Base-by-base conservation (phyloP, 1,140 invertebrate genomes). In the Drosophila tristis region DNA sequence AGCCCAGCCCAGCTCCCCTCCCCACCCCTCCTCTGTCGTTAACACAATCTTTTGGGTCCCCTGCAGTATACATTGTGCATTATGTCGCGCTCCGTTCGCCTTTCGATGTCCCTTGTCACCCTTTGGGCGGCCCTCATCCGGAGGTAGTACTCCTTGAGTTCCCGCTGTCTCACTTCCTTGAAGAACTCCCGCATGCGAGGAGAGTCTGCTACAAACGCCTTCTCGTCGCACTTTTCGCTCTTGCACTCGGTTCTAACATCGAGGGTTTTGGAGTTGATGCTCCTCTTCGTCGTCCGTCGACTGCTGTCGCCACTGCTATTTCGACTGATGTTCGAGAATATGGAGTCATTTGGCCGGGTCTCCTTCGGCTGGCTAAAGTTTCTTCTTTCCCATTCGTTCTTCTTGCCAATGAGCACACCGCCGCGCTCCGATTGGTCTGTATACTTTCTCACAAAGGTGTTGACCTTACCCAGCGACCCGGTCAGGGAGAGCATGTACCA, bases 131-230 rank as follows among this genome's bases (percentile, higher is more conserved):
- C n/a, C 44, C 29, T 39, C 73, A 75, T 75, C 11, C 39, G 20
- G 1, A 16, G 20, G 5, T 75, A 75, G 45, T 75, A 75, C 0
- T 11, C n/a, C 39, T 29, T 60, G 2, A 75, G 56, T 25, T 75
- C 39, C 1, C 73, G 62, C 5, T 42, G 13, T 2, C 42, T 43
- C 16, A 75, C 73, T 7, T 75, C 73, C 1, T 1, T n/a, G 15
- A 75, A 75, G 31, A 75, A 75, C 49, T 75, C 29, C 2, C 20
- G 29, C 73, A 75, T 75, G 9, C 20, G 20, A 4, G 53, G 71
- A 35, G 54, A 58, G 26, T 74, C 71, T 26, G n/a, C 13, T 0
- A 44, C 70, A 2, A 29, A 1, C 15, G 3, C 5, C 5, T 35
- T 39, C 35, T 39, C 9, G 9, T 39, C 35, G 35, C 4, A 6